A percentile compares a stretch with the other conserved stretches of the same genome.
Conservation (phyloP, 2,888 invertebrate genomes). For the Scaeva pyrastri region DNA sequence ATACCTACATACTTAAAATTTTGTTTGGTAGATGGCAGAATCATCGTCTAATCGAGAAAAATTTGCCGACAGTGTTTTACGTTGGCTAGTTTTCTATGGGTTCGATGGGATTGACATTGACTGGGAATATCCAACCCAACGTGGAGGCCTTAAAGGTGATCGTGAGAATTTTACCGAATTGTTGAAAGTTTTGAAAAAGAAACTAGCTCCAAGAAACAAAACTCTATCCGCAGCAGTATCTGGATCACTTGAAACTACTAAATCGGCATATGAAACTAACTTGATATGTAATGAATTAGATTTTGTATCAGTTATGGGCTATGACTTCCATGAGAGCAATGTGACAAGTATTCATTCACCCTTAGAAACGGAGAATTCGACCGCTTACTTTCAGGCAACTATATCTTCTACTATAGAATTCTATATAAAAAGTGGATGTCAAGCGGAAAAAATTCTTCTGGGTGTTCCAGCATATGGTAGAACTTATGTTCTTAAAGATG, state of each 20-base stretch:
- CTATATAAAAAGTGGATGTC: constrained; percentile 82
- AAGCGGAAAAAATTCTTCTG: constrained; percentile 82
- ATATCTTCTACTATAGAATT: constrained; percentile 80
- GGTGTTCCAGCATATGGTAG: constrained; percentile 84
- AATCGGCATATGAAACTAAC: constrained; percentile 83
- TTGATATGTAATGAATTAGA: constrained; percentile 83
- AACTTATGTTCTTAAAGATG: constrained; percentile 81
- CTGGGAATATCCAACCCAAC: constrained; percentile 85
- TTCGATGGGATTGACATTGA: constrained; percentile 85
- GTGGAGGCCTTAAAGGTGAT: constrained; percentile 83
- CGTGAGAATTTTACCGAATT: constrained; percentile 83
- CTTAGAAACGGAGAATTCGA: constrained; percentile 77
- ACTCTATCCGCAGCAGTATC: constrained; percentile 84
- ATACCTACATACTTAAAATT: not conserved
- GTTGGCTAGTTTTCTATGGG: constrained; percentile 82
- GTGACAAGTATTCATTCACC: constrained; percentile 84
- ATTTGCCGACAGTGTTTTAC: constrained; percentile 84
- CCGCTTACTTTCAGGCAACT: constrained; percentile 58
- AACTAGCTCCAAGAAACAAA: constrained; percentile 82
- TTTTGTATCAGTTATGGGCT: constrained; percentile 85
- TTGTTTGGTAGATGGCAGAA: constrained; percentile 83
- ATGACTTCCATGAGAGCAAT: constrained; percentile 83
- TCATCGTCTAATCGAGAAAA: constrained; percentile 80
- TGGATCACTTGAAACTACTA: constrained; percentile 80
- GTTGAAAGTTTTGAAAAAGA: constrained; percentile 82